These are phyloP conservation scores for Halocaridina rubra DNA, from an alignment of 2,888 invertebrate genomes.

Conservation along the genomic window DNA sequence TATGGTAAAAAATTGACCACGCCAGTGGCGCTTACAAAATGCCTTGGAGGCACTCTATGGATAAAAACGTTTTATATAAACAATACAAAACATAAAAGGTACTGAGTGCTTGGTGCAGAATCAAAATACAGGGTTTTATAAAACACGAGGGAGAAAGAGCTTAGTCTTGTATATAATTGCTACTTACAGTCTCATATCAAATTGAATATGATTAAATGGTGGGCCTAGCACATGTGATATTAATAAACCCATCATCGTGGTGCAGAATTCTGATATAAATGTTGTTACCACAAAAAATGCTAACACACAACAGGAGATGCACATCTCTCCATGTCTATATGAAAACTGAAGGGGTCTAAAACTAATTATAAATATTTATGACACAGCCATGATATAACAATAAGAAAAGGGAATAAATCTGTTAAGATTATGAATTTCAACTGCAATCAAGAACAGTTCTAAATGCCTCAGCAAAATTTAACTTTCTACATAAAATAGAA, in stretches of 20 bases:
- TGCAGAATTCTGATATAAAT: conserved; percentile 10
- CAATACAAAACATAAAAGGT: conserved; percentile 10
- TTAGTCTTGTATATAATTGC: not conserved
- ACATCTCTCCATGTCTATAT: not conserved
- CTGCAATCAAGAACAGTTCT: too few species aligned
- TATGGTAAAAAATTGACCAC: not conserved
- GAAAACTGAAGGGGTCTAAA: not conserved
- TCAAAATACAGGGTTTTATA: not conserved
- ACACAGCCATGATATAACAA: not conserved
- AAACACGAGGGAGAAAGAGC: not conserved
- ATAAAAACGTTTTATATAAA: not conserved
- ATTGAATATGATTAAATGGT: not conserved
- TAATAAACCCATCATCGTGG: not conserved
- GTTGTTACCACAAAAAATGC: conserved; percentile 13
- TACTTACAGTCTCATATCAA: conserved; percentile 40
- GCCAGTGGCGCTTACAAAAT: not conserved
- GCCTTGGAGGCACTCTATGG: not conserved
- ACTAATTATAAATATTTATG: not conserved
- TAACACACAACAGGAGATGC: conserved; percentile 7
- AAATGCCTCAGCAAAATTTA: too few species aligned
- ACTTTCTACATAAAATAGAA: too few species aligned
- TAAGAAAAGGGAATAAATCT: too few species aligned
- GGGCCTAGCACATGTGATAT: not conserved
- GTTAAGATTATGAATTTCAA: too few species aligned
- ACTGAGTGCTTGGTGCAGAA: not conserved